phyloP scores from a whole-genome alignment of 2,888 invertebrate genomes.

The Invenusta paracnida region DNA sequence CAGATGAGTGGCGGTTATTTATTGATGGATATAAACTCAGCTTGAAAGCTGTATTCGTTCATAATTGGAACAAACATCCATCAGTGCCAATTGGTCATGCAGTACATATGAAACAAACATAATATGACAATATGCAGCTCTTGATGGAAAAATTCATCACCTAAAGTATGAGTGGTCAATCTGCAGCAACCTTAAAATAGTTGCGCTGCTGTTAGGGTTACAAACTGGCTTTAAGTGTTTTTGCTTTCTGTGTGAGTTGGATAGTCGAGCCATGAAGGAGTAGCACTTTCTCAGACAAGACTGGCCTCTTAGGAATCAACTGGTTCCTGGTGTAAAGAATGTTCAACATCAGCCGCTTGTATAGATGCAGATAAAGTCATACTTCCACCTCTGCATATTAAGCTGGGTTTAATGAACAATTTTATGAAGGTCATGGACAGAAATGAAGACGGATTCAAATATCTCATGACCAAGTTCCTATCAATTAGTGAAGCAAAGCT shows the following conservation, averaged over 20 bases:
- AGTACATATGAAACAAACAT: not conserved
- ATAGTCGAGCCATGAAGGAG: not conserved
- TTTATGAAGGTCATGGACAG: conserved; percentile 1
- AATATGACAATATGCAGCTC: no score
- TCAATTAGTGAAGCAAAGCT: not conserved
- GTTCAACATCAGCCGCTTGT: not conserved
- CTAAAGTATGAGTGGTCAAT: not conserved
- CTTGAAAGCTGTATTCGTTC: not conserved
- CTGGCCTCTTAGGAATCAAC: not conserved
- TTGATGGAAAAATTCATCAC: no score
- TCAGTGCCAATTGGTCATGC: not conserved
- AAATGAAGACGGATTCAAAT: not conserved
- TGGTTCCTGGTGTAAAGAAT: not conserved
- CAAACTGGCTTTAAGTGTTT: conserved; percentile 20
- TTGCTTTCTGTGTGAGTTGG: conserved; percentile 5
- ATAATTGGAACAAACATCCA: not conserved
- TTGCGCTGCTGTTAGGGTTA: not conserved
- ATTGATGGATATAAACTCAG: not conserved
- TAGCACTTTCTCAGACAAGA: not conserved
- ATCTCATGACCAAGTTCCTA: not conserved
- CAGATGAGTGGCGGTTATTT: no score
- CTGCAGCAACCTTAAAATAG: no score
- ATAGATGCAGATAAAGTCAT: not conserved
- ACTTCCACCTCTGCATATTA: conserved; percentile 1
- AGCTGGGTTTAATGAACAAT: conserved; percentile 18